phyloP scores from a whole-genome alignment of 2,888 invertebrate species.

The Agrypnus murinus region DNA sequence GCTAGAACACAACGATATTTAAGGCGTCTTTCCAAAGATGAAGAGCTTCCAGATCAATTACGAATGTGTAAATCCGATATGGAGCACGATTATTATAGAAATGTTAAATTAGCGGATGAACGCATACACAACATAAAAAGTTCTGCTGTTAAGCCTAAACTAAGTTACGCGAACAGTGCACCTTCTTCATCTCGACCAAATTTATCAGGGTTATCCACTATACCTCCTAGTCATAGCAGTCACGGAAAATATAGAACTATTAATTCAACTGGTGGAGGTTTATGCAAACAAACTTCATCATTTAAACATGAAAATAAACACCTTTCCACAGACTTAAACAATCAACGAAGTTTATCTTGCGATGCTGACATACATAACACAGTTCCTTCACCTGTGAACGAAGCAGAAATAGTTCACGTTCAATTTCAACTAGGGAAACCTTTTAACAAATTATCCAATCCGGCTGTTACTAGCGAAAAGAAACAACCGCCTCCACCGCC shows the following conservation, averaged over 20 bases:
- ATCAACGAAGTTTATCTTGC: constrained; percentile 67
- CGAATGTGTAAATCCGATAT: constrained; percentile 65
- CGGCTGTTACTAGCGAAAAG: background rate
- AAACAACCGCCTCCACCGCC: constrained; percentile 83
- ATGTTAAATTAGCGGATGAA: constrained; percentile 51
- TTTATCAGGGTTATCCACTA: constrained; percentile 67
- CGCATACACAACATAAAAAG: constrained; percentile 63
- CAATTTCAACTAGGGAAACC: constrained; percentile 63
- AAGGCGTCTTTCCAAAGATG: constrained; percentile 83
- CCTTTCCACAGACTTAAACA: constrained; percentile 26
- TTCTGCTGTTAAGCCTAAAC: constrained; percentile 43
- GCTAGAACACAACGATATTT: constrained; percentile 88
- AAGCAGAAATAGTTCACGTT: constrained; percentile 47
- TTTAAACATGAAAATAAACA: constrained; percentile 22
- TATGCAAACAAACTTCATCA: constrained; percentile 61
- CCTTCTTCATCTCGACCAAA: constrained; percentile 51
- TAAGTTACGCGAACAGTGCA: constrained; percentile 45
- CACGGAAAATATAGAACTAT: constrained; percentile 60
- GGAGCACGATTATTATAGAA: constrained; percentile 57
- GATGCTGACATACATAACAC: constrained; percentile 68
- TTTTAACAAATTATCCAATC: constrained; percentile 42
- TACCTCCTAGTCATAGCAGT: constrained; percentile 67
- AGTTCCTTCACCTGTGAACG: constrained; percentile 56
- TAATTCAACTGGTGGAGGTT: constrained; percentile 53
- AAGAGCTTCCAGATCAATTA: constrained; percentile 75